Base-by-base conservation (phyloP, 1,140 invertebrate species). In the Melitaea cinxia region DNA sequence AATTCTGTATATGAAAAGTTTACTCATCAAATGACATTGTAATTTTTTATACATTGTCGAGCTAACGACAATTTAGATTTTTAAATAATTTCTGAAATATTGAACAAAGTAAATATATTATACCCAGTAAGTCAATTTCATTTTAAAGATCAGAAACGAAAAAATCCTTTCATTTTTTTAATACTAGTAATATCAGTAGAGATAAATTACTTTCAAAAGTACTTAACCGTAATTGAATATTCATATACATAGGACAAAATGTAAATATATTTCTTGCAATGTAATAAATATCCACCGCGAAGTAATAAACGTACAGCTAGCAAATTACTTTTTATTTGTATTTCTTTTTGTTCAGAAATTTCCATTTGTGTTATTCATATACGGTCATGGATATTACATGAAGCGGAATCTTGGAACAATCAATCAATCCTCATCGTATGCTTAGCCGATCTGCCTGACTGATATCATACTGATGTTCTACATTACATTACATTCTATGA, bases 381-480 rank as follows among this genome's bases (percentile, higher is more conserved):
- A 12, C 23, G 19, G 21, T 47, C 42, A 12, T 10, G 0, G 42
- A 45, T 45, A 19, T 19, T 17, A 45, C 17, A 23, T 4, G 33
- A 42, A 21, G 15, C 54, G 54, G n/a, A 37, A 15, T 24, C 24
- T 23, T 12, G n/a, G 5, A 39, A 14, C 54, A 57, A 42, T 57
- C 33, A 42, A 56, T 56, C 54, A 56, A 26, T 39, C 52, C 15
- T 14, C 54, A 17, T 6, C 33, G 37, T 57, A 45, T 42, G 37
- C 23, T 26, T 57, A 42, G 28, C 35, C 17, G 21, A 57, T 57
- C 24, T 39, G 35, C 54, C 23, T 57, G 17, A 24, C 14, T 39
- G 37, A 37, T 23, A 17, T 55, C 14, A 14, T 17, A 17, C 6
- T 14, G 14, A 39, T 15, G 37, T 39, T 14, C 14, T 39, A 12